Evolutionary conservation across 64 coral and sea anemone genomes (phyloP).

Genomic region (Platygyra sinensis): DNA sequence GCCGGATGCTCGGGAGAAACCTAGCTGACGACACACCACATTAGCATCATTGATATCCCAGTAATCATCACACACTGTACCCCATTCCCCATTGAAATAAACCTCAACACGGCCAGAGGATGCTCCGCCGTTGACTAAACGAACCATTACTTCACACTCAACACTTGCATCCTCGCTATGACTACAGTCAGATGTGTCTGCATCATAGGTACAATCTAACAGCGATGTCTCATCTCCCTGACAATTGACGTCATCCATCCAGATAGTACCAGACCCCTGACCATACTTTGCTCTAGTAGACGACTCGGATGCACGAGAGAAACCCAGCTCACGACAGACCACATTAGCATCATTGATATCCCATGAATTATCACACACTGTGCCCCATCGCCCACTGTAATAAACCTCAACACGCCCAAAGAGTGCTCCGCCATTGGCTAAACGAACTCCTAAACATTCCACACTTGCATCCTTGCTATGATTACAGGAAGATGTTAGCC

Average conservation of each 20-base stretch:
- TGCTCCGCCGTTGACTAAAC: too few species aligned
- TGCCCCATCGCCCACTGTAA: slow-evolving; percentile 32
- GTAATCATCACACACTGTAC: too few species aligned
- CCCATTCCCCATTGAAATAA: too few species aligned
- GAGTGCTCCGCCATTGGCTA: neutral
- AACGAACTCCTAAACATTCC: neutral
- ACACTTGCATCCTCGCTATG: too few species aligned
- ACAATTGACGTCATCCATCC: slow-evolving; percentile 22
- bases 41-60: too few species aligned
- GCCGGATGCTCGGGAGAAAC: too few species aligned
- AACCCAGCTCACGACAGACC: slow-evolving; percentile 33
- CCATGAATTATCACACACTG: slow-evolving; percentile 12
- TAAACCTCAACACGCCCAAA: slow-evolving; percentile 21
- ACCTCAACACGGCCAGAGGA: too few species aligned
- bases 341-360: slow-evolving; percentile 25
- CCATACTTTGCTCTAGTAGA: neutral
- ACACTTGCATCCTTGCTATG: neutral
- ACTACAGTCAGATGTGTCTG: too few species aligned
- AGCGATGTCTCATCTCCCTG: neutral
- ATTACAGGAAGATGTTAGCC: too few species aligned
- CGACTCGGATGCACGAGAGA: neutral
- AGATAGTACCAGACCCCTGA: slow-evolving; percentile 14
- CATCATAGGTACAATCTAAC: neutral
- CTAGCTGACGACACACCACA: too few species aligned
- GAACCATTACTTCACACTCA: too few species aligned